Evolutionary conservation across 2,888 invertebrate species (phyloP).

Genomic region (Sinohyriopsis cumingii): DNA sequence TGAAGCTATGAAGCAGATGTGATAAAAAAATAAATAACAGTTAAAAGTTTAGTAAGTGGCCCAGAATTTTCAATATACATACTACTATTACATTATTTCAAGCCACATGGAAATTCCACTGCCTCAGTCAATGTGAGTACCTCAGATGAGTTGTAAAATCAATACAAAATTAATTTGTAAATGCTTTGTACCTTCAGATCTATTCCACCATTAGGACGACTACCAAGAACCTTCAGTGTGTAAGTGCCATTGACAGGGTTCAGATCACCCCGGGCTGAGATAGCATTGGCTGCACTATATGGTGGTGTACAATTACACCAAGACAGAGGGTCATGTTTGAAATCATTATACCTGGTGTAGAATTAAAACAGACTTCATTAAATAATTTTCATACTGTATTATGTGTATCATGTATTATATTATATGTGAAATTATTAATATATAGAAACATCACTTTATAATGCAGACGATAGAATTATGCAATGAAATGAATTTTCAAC

Average conservation of each 20-base stretch:
- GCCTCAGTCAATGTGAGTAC: no score
- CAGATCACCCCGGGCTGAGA: constrained; percentile 82
- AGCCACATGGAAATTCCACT: no score
- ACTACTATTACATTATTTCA: no score
- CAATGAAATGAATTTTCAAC: no score
- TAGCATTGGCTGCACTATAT: constrained; percentile 83
- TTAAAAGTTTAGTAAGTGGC: no score
- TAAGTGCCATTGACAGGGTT: constrained; percentile 82
- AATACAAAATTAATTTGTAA: neutral
- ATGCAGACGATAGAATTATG: no score
- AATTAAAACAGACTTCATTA: constrained; percentile 6
- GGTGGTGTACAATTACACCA: constrained; percentile 81
- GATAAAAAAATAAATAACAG: no score
- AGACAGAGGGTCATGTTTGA: constrained; percentile 79
- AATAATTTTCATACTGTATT: neutral
- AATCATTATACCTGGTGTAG: constrained; percentile 80
- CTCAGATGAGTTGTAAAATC: no score
- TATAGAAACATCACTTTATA: neutral
- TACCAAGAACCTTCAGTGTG: constrained; percentile 80
- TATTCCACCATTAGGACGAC: constrained; percentile 81
- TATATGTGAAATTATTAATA: constrained; percentile 4
- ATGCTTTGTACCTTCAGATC: constrained; percentile 78
- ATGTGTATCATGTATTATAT: neutral
- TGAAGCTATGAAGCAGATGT: no score
- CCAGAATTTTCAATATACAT: no score